Evolutionary conservation across 2,888 invertebrate genomes (phyloP).

Genomic region (Caenorhabditis sp.): DNA sequence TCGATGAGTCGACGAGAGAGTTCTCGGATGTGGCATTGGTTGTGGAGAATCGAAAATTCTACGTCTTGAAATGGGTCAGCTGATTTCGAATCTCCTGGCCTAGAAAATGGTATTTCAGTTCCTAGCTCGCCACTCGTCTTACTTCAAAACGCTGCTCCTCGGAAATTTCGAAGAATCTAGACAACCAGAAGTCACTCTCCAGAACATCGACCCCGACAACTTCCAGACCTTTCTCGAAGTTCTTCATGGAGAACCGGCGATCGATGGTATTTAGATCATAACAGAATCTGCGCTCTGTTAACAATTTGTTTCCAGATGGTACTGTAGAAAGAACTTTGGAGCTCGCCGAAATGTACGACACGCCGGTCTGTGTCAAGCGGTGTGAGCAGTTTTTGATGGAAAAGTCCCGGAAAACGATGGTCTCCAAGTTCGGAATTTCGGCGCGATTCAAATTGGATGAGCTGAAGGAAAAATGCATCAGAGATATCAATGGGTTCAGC

Average conservation of each 20-base stretch:
- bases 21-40: slow-evolving; percentile 3
- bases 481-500: no score
- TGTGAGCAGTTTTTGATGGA: background rate
- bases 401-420: background rate
- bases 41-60: background rate
- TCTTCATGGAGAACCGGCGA: background rate
- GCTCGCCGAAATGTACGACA: background rate
- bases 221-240: background rate
- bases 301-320: background rate
- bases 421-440: background rate
- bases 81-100: background rate
- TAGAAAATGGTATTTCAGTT: background rate
- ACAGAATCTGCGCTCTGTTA: no score
- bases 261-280: background rate
- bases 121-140: background rate
- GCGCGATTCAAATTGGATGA: background rate
- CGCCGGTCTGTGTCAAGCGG: background rate
- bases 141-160: background rate
- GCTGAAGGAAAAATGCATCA: no score
- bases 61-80: background rate
- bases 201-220: background rate
- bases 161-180: background rate
- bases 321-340: background rate
- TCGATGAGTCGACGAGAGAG: background rate
- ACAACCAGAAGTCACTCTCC: background rate